Percentiles rank a stretch among this genome's conserved stretches.
Conservation (phyloP, 2,113 vertebrate genomes). For the Caranx melampygus region DNA sequence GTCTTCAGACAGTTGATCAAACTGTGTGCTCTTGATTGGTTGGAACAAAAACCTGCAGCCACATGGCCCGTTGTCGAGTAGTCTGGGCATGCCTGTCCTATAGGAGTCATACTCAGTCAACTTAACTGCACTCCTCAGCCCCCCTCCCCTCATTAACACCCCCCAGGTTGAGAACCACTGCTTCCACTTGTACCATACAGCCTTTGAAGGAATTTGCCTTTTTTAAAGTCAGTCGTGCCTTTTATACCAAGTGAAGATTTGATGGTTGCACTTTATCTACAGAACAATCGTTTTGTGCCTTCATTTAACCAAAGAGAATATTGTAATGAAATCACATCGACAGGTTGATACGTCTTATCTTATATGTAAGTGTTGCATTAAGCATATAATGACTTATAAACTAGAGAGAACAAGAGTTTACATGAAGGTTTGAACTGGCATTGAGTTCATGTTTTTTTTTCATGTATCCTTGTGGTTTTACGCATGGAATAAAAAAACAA, state of each 20-base stretch:
- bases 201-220: conserved; percentile 5
- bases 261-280: conserved; percentile 20
- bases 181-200: not conserved
- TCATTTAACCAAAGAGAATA: conserved; percentile 47
- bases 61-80: too few relatives aligned
- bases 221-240: not conserved
- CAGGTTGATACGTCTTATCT: not conserved
- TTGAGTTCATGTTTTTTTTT: not conserved
- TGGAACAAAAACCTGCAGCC: too few relatives aligned
- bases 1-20: too few relatives aligned
- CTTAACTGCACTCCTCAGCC: too few relatives aligned
- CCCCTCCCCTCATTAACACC: too few relatives aligned
- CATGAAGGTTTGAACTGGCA: conserved; percentile 9
- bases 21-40: too few relatives aligned
- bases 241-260: not conserved
- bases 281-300: not conserved
- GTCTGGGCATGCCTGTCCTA: too few relatives aligned
- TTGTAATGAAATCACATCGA: not conserved
- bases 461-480: conserved; percentile 4
- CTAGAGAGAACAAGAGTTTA: not conserved
- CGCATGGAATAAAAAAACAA: conserved; percentile 56
- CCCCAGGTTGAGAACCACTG: too few relatives aligned
- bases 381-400: not conserved
- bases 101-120: too few relatives aligned
- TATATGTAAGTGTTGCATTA: not conserved